A percentile compares a stretch with the other conserved stretches of the same genome.
phyloP scores from a whole-genome alignment of 2,113 vertebrate species.

The Misgurnus anguillicaudatus region DNA sequence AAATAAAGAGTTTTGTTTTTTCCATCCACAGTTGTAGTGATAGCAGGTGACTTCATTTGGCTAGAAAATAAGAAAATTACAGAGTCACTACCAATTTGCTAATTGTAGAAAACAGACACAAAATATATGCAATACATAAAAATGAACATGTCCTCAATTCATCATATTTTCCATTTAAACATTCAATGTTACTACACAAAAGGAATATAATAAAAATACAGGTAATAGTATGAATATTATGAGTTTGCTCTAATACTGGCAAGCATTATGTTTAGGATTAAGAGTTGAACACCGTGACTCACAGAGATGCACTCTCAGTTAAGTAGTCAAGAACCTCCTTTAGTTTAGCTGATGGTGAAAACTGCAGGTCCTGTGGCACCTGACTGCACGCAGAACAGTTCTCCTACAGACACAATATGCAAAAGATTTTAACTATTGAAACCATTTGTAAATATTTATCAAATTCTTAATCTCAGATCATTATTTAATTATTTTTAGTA shows the following conservation, averaged over 20 bases:
- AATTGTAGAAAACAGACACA: not conserved
- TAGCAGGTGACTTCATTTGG: conserved; percentile 94
- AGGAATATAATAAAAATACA: not conserved
- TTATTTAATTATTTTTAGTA: no score
- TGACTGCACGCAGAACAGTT: conserved; percentile 96
- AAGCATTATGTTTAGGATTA: not conserved
- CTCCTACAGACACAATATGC: conserved; percentile 61
- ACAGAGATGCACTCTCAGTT: conserved; percentile 88
- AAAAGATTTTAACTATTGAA: not conserved
- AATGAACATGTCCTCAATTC: not conserved
- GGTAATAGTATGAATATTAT: not conserved
- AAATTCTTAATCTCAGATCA: not conserved
- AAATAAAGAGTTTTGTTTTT: conserved; percentile 95
- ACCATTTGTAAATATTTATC: not conserved
- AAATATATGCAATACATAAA: not conserved
- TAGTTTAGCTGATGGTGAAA: conserved; percentile 87
- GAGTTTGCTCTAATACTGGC: not conserved
- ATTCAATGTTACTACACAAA: not conserved
- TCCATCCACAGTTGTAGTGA: conserved; percentile 90
- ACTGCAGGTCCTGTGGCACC: conserved; percentile 88
- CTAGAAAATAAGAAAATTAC: conserved; percentile 62
- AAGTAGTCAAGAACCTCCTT: conserved; percentile 93
- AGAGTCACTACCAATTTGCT: not conserved
- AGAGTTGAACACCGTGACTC: conserved; percentile 63
- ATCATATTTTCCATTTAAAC: not conserved